These are phyloP conservation scores for Aegithalos caudatus DNA, from an alignment of 2,113 vertebrate genomes.

Conservation along the genomic window DNA sequence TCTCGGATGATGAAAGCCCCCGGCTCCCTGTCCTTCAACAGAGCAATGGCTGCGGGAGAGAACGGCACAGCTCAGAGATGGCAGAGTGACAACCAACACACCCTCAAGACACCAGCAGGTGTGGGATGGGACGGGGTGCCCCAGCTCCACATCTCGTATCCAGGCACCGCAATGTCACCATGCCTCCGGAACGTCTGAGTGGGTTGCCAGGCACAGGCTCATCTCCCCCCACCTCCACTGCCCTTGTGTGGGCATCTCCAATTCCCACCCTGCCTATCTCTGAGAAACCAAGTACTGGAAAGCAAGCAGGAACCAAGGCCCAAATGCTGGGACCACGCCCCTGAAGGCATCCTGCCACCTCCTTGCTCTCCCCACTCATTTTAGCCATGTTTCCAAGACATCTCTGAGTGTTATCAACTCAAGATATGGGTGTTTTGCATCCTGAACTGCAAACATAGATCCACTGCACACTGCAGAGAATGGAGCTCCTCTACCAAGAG, in stretches of 20 bases:
- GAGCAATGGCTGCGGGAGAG: conserved; percentile 80
- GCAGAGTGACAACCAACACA: neutral
- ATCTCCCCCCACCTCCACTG: accelerated
- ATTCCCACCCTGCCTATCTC: neutral
- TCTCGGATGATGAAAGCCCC: conserved; percentile 96
- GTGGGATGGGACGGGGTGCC: accelerated
- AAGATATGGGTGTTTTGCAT: neutral
- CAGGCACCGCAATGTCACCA: accelerated
- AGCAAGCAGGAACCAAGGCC: neutral
- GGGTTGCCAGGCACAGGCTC: neutral
- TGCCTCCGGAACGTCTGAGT: accelerated
- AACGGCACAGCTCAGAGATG: neutral
- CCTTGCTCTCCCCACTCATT: neutral
- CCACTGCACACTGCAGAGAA: neutral
- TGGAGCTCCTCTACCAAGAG: neutral
- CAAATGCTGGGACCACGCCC: neutral
- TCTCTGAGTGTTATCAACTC: neutral
- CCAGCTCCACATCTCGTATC: neutral
- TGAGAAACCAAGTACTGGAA: neutral
- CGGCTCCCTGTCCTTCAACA: conserved; percentile 89
- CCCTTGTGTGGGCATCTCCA: neutral
- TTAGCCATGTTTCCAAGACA: neutral
- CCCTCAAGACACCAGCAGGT: neutral
- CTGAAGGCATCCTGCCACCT: neutral
- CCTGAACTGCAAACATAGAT: neutral